Conservation (phyloP, 2,888 invertebrate genomes). For the Melinaea marsaeus region DNA sequence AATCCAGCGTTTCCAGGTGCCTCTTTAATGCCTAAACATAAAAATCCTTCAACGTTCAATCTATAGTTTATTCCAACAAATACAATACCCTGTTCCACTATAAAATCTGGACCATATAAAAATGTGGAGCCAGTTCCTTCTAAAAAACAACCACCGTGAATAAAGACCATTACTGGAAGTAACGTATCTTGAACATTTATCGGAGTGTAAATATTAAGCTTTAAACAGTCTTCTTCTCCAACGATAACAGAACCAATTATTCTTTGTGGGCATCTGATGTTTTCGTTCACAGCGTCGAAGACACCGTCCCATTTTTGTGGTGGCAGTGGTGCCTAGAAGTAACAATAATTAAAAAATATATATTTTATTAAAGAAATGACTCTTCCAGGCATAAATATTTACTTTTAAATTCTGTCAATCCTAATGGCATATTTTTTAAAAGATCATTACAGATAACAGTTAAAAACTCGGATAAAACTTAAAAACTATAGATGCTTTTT, state of each 20-base stretch:
- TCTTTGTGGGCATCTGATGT: conserved; percentile 55
- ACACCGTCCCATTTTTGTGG: conserved; percentile 62
- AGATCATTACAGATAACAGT: too few relatives aligned
- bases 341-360: background rate
- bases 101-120: conserved; percentile 78
- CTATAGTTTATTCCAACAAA: conserved; percentile 80
- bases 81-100: conserved; percentile 77
- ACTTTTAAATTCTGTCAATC: too few relatives aligned
- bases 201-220: conserved; percentile 62
- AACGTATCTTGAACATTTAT: conserved; percentile 36
- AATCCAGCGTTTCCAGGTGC: conserved; percentile 82
- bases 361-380: too few relatives aligned
- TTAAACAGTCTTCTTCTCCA: conserved; percentile 62
- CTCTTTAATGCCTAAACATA: conserved; percentile 79
- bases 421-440: too few relatives aligned
- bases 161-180: conserved; percentile 80
- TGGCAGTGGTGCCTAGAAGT: conserved; percentile 64
- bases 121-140: conserved; percentile 78
- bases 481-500: too few relatives aligned
- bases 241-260: conserved; percentile 46
- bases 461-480: too few relatives aligned
- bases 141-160: conserved; percentile 81
- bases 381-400: too few relatives aligned
- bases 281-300: conserved; percentile 61
- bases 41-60: conserved; percentile 78